A percentile compares a stretch with the other conserved stretches of the same genome.
Conservation (phyloP, 2,797 vertebrate genomes). For the Hozukius guyotensis region DNA sequence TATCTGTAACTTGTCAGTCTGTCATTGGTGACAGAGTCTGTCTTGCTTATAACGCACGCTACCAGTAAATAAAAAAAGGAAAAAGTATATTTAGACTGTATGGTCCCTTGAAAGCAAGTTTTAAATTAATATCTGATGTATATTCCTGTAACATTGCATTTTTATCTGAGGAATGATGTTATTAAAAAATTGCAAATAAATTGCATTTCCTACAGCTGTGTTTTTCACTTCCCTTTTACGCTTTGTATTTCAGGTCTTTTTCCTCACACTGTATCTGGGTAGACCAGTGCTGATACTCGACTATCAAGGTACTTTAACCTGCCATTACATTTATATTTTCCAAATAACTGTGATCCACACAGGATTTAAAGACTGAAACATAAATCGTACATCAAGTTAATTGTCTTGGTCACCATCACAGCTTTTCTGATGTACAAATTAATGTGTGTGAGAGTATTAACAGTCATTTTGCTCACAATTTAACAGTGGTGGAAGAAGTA, state of each 20-base stretch:
- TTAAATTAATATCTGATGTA: conserved; percentile 99
- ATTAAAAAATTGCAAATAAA: conserved; percentile 99
- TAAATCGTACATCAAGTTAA: background rate
- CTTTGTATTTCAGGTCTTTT: background rate
- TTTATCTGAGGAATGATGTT: conserved; percentile 99
- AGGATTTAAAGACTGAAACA: background rate
- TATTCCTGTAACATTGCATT: conserved; percentile 99
- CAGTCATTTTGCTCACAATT: background rate
- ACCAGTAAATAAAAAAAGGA: conserved; percentile 90
- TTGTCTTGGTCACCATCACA: background rate
- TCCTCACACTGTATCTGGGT: background rate
- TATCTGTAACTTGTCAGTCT: conserved; percentile 92
- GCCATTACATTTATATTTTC: background rate
- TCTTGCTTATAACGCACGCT: conserved; percentile 94
- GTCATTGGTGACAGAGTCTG: conserved; percentile 93
- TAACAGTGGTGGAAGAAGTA: background rate
- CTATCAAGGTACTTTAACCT: background rate
- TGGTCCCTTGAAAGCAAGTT: conserved; percentile 91
- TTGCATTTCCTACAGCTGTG: conserved; percentile 86
- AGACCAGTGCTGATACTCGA: background rate
- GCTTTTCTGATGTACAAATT: background rate
- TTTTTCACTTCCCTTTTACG: conserved; percentile 33
- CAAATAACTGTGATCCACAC: background rate
- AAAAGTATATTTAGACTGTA: conserved; percentile 90
- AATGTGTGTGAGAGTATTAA: background rate